Evolutionary conservation across 1,140 invertebrate species (phyloP).

Genomic region (Wiebesia pumilae): DNA sequence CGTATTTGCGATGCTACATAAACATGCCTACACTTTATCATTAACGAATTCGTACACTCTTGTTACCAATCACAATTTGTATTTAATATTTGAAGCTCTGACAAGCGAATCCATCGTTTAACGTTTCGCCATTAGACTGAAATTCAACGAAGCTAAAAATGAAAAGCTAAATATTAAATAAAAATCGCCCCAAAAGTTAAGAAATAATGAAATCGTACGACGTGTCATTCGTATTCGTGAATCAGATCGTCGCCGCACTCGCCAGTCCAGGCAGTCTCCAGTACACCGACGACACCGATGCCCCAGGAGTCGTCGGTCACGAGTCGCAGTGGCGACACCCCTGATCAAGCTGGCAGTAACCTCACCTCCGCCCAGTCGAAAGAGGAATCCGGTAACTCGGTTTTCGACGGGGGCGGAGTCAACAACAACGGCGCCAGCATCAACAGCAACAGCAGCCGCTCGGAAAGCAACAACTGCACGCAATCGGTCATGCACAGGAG

Average conservation of each 20-base stretch:
- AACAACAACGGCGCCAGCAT: slow-evolving; percentile 54
- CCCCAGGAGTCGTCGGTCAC: slow-evolving; percentile 62
- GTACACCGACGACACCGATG: slow-evolving; percentile 64
- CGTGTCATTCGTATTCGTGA: too few species aligned
- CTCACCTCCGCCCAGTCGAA: slow-evolving; percentile 71
- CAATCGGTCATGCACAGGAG: slow-evolving; percentile 59
- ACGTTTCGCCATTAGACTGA: too few species aligned
- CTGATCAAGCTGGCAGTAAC: slow-evolving; percentile 65
- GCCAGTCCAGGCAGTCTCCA: slow-evolving; percentile 67
- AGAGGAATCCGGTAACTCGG: slow-evolving; percentile 74
- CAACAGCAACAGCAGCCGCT: slow-evolving; percentile 40
- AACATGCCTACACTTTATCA: too few species aligned
- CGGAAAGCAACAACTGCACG: slow-evolving; percentile 32
- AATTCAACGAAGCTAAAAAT: too few species aligned
- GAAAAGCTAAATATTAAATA: too few species aligned
- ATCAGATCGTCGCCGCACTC: slow-evolving; percentile 70
- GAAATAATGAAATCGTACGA: too few species aligned
- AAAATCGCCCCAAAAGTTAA: too few species aligned
- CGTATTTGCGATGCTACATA: too few species aligned
- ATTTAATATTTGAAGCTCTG: too few species aligned
- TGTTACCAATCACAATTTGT: too few species aligned
- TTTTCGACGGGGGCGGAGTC: slow-evolving; percentile 75
- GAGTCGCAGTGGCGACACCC: slow-evolving; percentile 68
- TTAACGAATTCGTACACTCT: too few species aligned
- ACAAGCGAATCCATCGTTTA: too few species aligned